A percentile compares a stretch with the other conserved stretches of the same genome.
Evolutionary conservation across 2,113 vertebrate genomes (phyloP).

Genomic region (Marmota flaviventris): DNA sequence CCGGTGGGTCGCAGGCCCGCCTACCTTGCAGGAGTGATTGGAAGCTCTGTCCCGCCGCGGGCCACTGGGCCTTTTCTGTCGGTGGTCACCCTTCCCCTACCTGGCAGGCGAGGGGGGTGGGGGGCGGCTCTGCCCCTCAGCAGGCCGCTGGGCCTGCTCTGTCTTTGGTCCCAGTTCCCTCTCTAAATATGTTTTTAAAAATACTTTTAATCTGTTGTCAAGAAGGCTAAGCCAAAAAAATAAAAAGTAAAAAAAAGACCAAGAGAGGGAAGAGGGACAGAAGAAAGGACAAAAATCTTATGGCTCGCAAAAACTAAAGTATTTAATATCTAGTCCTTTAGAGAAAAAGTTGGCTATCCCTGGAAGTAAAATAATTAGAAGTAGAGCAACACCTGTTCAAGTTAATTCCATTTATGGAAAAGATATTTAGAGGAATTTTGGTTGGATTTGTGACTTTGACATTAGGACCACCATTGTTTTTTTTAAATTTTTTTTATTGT

Average conservation of each 20-base stretch:
- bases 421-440: neutral
- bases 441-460: neutral
- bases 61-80: too few relatives aligned
- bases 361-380: constrained; percentile 1
- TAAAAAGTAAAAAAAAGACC: neutral
- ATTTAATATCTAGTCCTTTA: neutral
- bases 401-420: neutral
- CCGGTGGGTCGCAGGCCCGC: too few relatives aligned
- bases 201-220: neutral
- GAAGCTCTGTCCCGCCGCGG: too few relatives aligned
- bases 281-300: neutral
- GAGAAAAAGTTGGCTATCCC: neutral
- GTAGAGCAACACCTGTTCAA: neutral
- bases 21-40: too few relatives aligned
- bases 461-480: neutral
- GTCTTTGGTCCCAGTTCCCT: too few relatives aligned
- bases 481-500: too few relatives aligned
- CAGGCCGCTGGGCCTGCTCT: too few relatives aligned
- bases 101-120: too few relatives aligned
- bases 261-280: neutral
- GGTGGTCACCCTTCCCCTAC: too few relatives aligned
- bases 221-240: neutral
- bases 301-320: neutral
- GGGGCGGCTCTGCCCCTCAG: too few relatives aligned
- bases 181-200: neutral